Evolutionary conservation across 1,140 invertebrate genomes (phyloP).

Genomic region (Euglossa dilemma): DNA sequence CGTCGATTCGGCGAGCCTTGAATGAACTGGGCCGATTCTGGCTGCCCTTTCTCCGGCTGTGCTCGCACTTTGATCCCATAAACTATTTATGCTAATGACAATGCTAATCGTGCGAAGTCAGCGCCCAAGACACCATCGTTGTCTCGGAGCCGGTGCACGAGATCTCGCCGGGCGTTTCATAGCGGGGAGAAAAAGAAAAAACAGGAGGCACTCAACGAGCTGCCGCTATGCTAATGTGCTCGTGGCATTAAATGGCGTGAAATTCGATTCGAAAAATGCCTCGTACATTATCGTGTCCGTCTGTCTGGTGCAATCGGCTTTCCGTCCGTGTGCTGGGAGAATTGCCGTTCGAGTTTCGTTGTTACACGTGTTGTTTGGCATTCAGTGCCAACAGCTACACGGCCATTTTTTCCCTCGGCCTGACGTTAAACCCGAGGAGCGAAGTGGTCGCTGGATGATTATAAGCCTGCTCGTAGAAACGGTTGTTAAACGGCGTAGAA

Average conservation of each 20-base stretch:
- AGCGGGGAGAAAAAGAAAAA: not conserved
- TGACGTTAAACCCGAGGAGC: too few species aligned
- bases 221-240: conserved; percentile 49
- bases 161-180: conserved; percentile 24
- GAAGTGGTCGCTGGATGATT: too few species aligned
- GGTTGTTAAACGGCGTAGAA: too few species aligned
- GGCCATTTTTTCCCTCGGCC: too few species aligned
- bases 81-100: conserved; percentile 67
- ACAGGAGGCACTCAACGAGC: conserved; percentile 1
- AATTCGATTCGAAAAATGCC: conserved; percentile 48
- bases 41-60: conserved; percentile 53
- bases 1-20: conserved; percentile 49
- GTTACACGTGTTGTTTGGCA: not conserved
- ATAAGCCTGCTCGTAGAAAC: too few species aligned
- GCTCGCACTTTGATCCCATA: conserved; percentile 44
- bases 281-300: conserved; percentile 19
- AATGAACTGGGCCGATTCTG: conserved; percentile 47
- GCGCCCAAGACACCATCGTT: conserved; percentile 42
- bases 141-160: conserved; percentile 31
- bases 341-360: not conserved
- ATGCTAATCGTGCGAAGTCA: conserved; percentile 61
- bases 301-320: not conserved
- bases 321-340: not conserved
- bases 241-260: conserved; percentile 51
- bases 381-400: too few species aligned